phyloP scores from a whole-genome alignment of 1,140 invertebrate genomes.

The Dreissena polymorpha region DNA sequence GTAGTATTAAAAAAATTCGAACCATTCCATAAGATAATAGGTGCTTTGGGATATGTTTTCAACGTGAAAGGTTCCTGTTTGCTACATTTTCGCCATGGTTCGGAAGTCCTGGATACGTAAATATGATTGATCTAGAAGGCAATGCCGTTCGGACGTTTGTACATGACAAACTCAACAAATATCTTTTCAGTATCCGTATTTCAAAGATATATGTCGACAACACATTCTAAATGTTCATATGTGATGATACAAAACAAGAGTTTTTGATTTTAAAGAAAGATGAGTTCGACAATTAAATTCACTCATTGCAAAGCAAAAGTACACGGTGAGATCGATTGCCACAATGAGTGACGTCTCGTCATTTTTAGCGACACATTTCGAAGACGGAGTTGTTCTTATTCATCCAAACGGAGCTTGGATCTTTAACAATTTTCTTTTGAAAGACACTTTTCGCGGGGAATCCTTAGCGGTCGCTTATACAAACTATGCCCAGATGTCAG shows the following conservation, averaged over 20 bases:
- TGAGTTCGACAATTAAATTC: not conserved
- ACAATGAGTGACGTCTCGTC: not conserved
- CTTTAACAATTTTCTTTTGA: conserved; percentile 1
- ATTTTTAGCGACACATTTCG: not conserved
- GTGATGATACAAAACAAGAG: not conserved
- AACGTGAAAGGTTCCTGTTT: not conserved
- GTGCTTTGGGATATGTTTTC: not conserved
- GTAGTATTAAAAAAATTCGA: not conserved
- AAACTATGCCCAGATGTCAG: not conserved
- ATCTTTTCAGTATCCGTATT: not conserved
- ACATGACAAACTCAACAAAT: not conserved
- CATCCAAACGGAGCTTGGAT: conserved; percentile 11
- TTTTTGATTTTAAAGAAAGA: not conserved
- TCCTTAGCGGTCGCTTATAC: not conserved
- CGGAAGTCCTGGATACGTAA: not conserved
- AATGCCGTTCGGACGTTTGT: not conserved
- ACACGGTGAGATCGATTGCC: not conserved
- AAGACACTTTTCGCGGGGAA: not conserved
- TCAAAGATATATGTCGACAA: conserved; percentile 13
- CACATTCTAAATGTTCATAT: conserved; percentile 2
- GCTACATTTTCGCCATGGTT: not conserved
- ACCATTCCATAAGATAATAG: not conserved
- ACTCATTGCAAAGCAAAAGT: not conserved
- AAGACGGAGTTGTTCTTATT: not conserved
- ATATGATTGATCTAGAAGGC: not conserved